Base-by-base conservation (phyloP, 2,888 invertebrate genomes). In the Podotricha telesiphe region DNA sequence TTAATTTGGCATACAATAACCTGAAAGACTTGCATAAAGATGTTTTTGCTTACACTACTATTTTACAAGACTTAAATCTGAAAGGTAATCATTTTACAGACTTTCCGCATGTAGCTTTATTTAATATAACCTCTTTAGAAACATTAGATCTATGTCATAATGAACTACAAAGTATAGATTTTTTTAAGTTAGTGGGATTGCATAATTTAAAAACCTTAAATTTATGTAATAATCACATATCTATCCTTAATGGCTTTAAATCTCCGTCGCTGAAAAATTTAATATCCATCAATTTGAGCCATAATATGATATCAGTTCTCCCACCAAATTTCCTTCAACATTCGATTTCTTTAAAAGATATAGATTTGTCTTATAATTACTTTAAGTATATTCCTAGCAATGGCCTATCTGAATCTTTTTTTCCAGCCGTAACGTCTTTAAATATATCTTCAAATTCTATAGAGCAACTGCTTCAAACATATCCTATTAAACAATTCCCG, bases 371-470 rank as follows among this genome's bases (percentile, higher is more conserved):
- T 0, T 94, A 93, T 71, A 98, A 98, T 89, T 94, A 95, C 65
- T 96, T 98, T 77, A 94, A 95, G 74, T 95, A 96, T 84, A 96
- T 98, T 76, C 97, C 97, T 0, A 95, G 95, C 65, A 94, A 95
- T 13, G 96, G 96, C 0, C 88, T 97, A 37, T 96, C 97, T 0
- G 96, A 96, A 76, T 94, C 95, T 56, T 95, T 96, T 62, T 89
- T 97, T 53, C 96, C 96, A 0, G 95, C 94, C 4, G 87, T 97
- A 0, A 94, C 94, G 13, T 96, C 95, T 91, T 89, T 98, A 4
- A 98, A 98, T 82, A 93, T 98, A 78, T 97, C 97, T 10, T 95
- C 95, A 2, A 98, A 98, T 88, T 96, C 97, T 0, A 92, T 98
- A 68, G 94, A 95, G 22, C 95, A 95, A 79, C 95, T 97, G 75